Conservation (phyloP, 1,140 invertebrate species). For the Orussus abietinus region DNA sequence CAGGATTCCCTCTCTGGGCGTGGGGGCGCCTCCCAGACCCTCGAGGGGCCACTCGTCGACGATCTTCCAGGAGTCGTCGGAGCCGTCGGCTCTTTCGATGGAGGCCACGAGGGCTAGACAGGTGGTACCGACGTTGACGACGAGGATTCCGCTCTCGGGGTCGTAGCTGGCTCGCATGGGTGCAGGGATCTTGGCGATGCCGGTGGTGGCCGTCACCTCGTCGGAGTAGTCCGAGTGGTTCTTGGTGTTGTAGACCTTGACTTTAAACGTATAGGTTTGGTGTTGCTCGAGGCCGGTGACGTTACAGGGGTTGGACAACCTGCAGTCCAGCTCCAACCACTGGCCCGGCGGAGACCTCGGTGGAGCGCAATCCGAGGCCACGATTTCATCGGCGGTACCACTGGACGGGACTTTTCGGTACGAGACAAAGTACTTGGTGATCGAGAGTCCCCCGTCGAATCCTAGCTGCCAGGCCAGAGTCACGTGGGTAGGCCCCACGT, state of each 20-base stretch:
- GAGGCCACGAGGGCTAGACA: conserved; percentile 70
- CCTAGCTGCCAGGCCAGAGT: conserved; percentile 80
- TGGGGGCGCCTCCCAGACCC: conserved; percentile 63
- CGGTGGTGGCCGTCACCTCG: conserved; percentile 71
- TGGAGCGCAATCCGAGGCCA: conserved; percentile 60
- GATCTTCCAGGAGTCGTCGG: conserved; percentile 62
- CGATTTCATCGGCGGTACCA: conserved; percentile 57
- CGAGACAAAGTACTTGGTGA: conserved; percentile 80
- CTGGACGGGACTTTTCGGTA: conserved; percentile 66
- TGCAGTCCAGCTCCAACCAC: conserved; percentile 80
- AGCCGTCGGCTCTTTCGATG: conserved; percentile 63
- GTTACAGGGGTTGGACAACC: conserved; percentile 80
- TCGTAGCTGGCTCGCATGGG: conserved; percentile 79
- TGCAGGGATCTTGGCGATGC: conserved; percentile 77
- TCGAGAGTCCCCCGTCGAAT: conserved; percentile 82
- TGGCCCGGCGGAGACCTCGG: conserved; percentile 59
- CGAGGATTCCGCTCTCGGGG: conserved; percentile 67
- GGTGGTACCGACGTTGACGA: conserved; percentile 72
- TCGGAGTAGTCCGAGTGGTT: conserved; percentile 81
- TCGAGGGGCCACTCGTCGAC: conserved; percentile 66
- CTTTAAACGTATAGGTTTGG: conserved; percentile 77
- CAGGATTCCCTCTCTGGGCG: conserved; percentile 64
- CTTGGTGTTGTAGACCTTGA: conserved; percentile 82
- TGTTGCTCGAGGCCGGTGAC: conserved; percentile 79
- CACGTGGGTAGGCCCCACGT: conserved; percentile 72